Evolutionary conservation across 1,140 invertebrate genomes (phyloP).

Genomic region (Psilanteris sp.): DNA sequence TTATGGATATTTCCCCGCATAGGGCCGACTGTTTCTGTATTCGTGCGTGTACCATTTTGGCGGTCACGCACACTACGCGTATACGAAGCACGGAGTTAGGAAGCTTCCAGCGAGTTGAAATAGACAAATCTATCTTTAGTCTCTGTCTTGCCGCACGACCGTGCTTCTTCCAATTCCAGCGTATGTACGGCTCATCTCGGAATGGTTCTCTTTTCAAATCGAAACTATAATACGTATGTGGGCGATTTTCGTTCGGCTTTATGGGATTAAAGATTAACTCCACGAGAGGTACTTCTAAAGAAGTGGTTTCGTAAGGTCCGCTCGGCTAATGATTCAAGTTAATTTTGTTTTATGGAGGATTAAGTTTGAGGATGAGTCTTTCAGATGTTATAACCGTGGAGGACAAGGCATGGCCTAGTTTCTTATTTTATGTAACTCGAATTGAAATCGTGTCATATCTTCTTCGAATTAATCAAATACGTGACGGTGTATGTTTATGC

Average conservation of each 20-base stretch:
- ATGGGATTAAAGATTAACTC: constrained; percentile 39
- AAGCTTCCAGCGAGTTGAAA: constrained; percentile 17
- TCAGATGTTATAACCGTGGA: too few relatives aligned
- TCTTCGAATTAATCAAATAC: too few relatives aligned
- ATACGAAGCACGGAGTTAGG: constrained; percentile 11
- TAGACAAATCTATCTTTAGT: constrained; percentile 47
- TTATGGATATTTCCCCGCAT: constrained; percentile 80
- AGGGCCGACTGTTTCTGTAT: constrained; percentile 67
- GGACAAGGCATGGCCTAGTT: too few relatives aligned
- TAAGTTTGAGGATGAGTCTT: too few relatives aligned
- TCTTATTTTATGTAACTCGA: too few relatives aligned
- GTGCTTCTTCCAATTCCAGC: constrained; percentile 4
- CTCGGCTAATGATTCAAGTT: constrained; percentile 1
- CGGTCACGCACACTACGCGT: constrained; percentile 54
- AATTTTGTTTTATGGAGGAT: constrained; percentile 4
- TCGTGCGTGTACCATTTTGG: constrained; percentile 47
- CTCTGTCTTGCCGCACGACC: constrained; percentile 13
- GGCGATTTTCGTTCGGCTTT: constrained; percentile 6
- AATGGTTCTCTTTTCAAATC: constrained; percentile 17
- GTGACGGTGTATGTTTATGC: too few relatives aligned
- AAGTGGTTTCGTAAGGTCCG: constrained; percentile 11
- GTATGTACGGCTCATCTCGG: too few relatives aligned
- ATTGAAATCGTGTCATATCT: too few relatives aligned
- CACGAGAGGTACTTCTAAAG: background rate
- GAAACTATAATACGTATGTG: too few relatives aligned